A percentile compares a stretch with the other conserved stretches of the same genome.
phyloP scores from a whole-genome alignment of 2,797 vertebrate species.

The Triplophysa yarkandensis region DNA sequence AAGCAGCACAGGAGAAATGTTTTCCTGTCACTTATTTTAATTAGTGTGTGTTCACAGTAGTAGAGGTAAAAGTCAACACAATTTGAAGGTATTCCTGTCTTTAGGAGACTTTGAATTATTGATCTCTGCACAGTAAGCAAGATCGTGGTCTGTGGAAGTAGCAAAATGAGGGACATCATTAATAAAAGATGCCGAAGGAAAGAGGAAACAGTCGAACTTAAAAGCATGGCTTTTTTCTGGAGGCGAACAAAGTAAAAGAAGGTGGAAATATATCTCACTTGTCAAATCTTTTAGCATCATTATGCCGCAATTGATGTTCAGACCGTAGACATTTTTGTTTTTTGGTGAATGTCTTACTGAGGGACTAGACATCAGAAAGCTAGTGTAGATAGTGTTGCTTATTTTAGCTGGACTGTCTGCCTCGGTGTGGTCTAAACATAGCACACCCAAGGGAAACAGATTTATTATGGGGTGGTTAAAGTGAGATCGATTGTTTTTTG shows the following conservation, averaged over 20 bases:
- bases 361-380: slow-evolving; percentile 7
- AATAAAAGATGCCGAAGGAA: slow-evolving; percentile 56
- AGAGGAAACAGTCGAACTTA: slow-evolving; percentile 13
- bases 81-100: slow-evolving; percentile 48
- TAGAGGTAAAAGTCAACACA: slow-evolving; percentile 42
- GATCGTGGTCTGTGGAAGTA: slow-evolving; percentile 52
- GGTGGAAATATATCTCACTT: slow-evolving; percentile 24
- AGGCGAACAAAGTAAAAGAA: slow-evolving; percentile 44
- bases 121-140: slow-evolving; percentile 58
- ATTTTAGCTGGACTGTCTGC: slow-evolving; percentile 7
- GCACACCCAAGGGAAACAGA: slow-evolving; percentile 23
- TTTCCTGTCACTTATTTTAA: slow-evolving; percentile 33
- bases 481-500: not conserved
- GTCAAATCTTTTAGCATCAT: slow-evolving; percentile 22
- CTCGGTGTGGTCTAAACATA: slow-evolving; percentile 14
- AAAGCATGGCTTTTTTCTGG: slow-evolving; percentile 26
- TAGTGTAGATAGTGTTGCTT: slow-evolving; percentile 2
- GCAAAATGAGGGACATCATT: slow-evolving; percentile 51
- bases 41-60: slow-evolving; percentile 10
- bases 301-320: slow-evolving; percentile 15
- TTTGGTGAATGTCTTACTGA: slow-evolving; percentile 11
- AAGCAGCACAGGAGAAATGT: slow-evolving; percentile 21
- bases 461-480: slow-evolving; percentile 30
- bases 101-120: slow-evolving; percentile 60
- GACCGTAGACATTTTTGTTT: slow-evolving; percentile 1